Percentiles rank a stretch among this genome's conserved stretches.
Conservation (phyloP, 2,797 vertebrate genomes). For the Coccyzus lansbergi region DNA sequence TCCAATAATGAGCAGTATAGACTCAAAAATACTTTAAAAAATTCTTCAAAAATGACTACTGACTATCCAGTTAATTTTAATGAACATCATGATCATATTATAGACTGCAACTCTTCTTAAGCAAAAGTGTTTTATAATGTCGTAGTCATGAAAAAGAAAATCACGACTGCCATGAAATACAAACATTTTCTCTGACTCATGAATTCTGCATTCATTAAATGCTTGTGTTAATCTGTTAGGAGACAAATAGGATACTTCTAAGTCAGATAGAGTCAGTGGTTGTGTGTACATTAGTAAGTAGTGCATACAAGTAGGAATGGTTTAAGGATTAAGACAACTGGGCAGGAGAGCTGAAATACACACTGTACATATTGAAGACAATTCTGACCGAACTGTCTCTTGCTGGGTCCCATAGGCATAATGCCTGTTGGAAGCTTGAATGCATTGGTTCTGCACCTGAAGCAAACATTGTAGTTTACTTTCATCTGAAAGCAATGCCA, state of each 20-base stretch:
- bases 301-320: neutral
- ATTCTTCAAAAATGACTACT: neutral
- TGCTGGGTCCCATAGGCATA: neutral
- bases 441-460: neutral
- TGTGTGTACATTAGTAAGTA: neutral
- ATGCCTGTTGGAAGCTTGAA: neutral
- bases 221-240: neutral
- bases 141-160: neutral
- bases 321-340: neutral
- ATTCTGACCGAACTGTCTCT: neutral
- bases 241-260: neutral
- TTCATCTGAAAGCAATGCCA: neutral
- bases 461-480: neutral
- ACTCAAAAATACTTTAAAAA: neutral
- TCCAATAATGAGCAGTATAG: neutral
- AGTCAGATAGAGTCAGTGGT: neutral
- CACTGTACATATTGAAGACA: neutral
- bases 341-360: neutral
- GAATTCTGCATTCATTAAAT: neutral
- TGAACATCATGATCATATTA: neutral
- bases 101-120: neutral
- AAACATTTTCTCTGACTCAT: neutral
- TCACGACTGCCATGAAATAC: neutral
- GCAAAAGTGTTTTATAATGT: neutral
- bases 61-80: neutral